Evolutionary conservation across 2,797 vertebrate species (phyloP).

Genomic region (Acanthiza pusilla): DNA sequence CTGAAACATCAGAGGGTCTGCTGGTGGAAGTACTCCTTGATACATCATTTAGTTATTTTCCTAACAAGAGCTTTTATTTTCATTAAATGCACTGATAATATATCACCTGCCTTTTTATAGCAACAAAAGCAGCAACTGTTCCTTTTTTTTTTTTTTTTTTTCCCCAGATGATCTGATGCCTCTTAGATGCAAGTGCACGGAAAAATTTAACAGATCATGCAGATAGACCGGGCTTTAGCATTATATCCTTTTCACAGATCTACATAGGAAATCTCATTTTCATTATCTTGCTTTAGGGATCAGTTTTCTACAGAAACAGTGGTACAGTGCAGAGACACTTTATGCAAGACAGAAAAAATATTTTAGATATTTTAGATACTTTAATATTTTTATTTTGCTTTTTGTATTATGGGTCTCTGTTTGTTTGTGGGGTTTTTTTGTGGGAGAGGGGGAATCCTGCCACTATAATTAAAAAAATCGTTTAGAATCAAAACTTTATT

Average conservation of each 20-base stretch:
- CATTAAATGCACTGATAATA: background rate
- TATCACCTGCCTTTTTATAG: background rate
- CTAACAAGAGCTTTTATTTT: background rate
- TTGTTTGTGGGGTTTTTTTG: background rate
- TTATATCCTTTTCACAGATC: background rate
- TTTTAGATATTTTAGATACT: background rate
- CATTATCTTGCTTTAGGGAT: background rate
- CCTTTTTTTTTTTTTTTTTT: background rate
- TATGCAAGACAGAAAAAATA: background rate
- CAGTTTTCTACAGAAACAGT: background rate
- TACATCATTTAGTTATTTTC: background rate
- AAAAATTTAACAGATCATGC: background rate
- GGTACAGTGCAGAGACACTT: background rate
- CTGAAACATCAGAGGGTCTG: background rate
- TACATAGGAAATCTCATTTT: background rate
- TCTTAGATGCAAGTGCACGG: background rate
- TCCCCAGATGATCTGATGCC: background rate
- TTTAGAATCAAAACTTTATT: background rate
- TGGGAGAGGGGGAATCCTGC: accelerated
- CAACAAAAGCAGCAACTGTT: background rate
- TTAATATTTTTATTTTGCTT: background rate
- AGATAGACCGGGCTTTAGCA: background rate
- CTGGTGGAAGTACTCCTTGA: background rate
- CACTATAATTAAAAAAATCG: background rate
- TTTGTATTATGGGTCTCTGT: background rate